Conservation (phyloP, 2,113 vertebrate genomes). For the Gobiocypris rarus region DNA sequence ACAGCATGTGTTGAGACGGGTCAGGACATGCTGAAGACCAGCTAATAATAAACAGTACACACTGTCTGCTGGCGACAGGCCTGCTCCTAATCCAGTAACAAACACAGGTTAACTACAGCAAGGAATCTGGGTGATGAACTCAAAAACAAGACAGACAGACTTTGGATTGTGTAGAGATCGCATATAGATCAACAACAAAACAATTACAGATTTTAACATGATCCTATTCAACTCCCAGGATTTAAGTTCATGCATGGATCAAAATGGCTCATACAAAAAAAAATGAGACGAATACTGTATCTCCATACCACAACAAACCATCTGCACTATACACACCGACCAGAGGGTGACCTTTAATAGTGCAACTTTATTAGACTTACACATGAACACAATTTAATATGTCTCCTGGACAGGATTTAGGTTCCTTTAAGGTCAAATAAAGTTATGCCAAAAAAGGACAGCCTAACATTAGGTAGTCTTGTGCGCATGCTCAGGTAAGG, state of each 20-base stretch:
- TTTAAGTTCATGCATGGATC: no score
- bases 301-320: neutral
- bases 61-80: conserved; percentile 7
- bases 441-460: neutral
- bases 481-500: neutral
- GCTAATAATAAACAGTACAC: conserved; percentile 38
- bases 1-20: conserved; percentile 3
- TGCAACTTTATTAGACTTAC: neutral
- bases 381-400: neutral
- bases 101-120: neutral
- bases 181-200: neutral
- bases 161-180: neutral
- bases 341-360: neutral
- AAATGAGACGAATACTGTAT: no score
- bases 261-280: no score
- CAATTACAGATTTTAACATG: neutral
- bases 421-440: neutral
- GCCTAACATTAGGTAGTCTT: neutral
- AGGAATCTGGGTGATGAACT: neutral
- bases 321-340: neutral
- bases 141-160: neutral
- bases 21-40: conserved; percentile 29
- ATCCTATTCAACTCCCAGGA: neutral
- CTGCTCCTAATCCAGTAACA: conserved; percentile 27
- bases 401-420: neutral